Base-by-base conservation (phyloP, 1,140 invertebrate genomes). In the Zaprionus vittiger region DNA sequence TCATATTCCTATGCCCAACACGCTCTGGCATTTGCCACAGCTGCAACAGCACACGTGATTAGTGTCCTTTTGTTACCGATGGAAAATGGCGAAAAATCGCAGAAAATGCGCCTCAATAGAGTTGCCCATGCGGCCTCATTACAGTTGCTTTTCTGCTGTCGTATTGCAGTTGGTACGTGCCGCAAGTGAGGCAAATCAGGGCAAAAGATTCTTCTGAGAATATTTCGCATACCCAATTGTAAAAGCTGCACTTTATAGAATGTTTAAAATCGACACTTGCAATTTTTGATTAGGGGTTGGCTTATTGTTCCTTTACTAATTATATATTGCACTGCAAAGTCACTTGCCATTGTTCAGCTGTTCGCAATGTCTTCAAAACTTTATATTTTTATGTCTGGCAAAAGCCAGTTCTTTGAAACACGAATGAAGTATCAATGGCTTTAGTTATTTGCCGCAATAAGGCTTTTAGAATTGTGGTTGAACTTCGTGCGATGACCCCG, bases 151-250 rank as follows among this genome's bases (percentile, higher is more conserved):
- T 28, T 52, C 60, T 38, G 20, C 41, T 37, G n/a, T 47, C n/a
- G 41, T 72, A 34, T 59, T 80, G 70, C 78, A 70, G 70, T 65
- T 70, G 62, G 31, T 63, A 74, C 78, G 70, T 80, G 75, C 70
- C 22, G 37, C 61, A 59, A 65, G 44, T 37, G 41, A 17, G 63
- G 62, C 62, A 20, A 37, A 31, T 31, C 55, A 57, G n/a, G 26
- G 4, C 5, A 17, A 5, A 20, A 4, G 9, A 31, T n/a, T 56
- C n/a, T 7, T 1, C 14, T 15, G 37, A 15, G 37, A 38, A 15
- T 38, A 7, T 5, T 38, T 38, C 14, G 37, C 37, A 38, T 5
- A 15, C 5, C 4, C 4, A 38, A 38, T 38, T 38, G 37, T 38
- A 15, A 38, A 5, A 38, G 37, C 15, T 15, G 15, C 14, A 15